phyloP scores from a whole-genome alignment of 2,888 invertebrate genomes.

The Lasioglossum oenotherae region DNA sequence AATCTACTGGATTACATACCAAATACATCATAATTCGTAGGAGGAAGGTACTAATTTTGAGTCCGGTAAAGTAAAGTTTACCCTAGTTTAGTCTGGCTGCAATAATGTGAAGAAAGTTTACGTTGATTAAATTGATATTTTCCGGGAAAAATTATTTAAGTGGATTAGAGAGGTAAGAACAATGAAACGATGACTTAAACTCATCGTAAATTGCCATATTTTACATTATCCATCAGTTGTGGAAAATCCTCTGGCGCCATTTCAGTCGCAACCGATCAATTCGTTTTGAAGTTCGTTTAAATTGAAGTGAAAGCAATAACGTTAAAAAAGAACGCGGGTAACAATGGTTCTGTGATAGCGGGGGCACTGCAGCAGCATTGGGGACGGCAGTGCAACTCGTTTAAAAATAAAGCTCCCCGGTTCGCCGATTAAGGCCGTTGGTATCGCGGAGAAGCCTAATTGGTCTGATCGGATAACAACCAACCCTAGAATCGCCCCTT shows the following conservation, averaged over 20 bases:
- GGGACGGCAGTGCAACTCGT: neutral
- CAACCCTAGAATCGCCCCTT: slow-evolving; percentile 22
- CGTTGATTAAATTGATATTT: too few relatives aligned
- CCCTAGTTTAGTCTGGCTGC: neutral
- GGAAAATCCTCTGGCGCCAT: neutral
- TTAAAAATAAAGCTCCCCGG: neutral
- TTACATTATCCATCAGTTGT: neutral
- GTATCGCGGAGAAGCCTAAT: slow-evolving; percentile 14
- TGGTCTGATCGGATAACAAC: slow-evolving; percentile 41
- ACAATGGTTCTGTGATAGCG: neutral
- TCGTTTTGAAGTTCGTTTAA: neutral
- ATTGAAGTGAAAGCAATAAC: neutral
- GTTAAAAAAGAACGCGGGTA: neutral
- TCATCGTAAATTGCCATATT: too few relatives aligned
- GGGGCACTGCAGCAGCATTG: neutral
- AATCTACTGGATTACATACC: too few relatives aligned
- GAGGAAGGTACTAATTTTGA: too few relatives aligned
- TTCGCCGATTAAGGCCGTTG: neutral
- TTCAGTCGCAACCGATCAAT: neutral
- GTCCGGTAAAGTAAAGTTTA: too few relatives aligned
- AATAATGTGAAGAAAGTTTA: neutral
- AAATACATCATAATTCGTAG: too few relatives aligned
- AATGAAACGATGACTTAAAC: neutral
- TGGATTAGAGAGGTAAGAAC: neutral
- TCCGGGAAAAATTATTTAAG: neutral